Evolutionary conservation across 2,888 invertebrate species (phyloP), one percentile per base, ranked within the genome.

Genomic region (Chrysopilus asiliformis): DNA sequence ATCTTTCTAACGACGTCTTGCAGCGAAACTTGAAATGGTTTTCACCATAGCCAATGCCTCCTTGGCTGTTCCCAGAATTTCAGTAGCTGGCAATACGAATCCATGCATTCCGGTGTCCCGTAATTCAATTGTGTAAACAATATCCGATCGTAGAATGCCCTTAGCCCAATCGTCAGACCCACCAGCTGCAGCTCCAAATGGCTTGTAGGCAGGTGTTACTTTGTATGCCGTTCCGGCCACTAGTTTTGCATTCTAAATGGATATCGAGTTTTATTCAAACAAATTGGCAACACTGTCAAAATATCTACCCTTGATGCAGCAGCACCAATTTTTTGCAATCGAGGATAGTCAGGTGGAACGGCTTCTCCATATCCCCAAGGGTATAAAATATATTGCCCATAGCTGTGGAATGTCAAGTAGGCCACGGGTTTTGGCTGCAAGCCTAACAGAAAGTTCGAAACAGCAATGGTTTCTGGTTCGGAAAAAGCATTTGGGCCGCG

Each of bases 121-220:
- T 36, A 93, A 70, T 66, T 94, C 93, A 38, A 93, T 70, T 1
- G 91, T 91, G 63, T 83, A 93, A 2, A 89, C 65, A 56, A 90
- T 93, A 56, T 87, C 89, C 43, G 93, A 77, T 25, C 74, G 74
- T 7, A 77, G 75, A 26, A 71, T 67, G 2, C 83, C 84, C 60
- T 91, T 89, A 6, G 89, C 91, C 86, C 90, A 93, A 58, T 93
- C 91, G 50, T 86, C 85, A 0, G 85, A 81, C 10, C 84, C 84
- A 2, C 86, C 86, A 19, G n/a, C n/a, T n/a, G 81, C 65, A 3
- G 83, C 83, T 85, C 78, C n/a, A n/a, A n/a, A n/a, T n/a, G n/a
- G n/a, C n/a, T n/a, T n/a, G n/a, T n/a, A n/a, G n/a, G n/a, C n/a
- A n/a, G n/a, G n/a, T n/a, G n/a, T n/a, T n/a, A n/a, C n/a, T n/a